A percentile compares a stretch with the other conserved stretches of the same genome.
Evolutionary conservation across 1,140 invertebrate species (phyloP).

Genomic region (Drosophila rhopaloa): DNA sequence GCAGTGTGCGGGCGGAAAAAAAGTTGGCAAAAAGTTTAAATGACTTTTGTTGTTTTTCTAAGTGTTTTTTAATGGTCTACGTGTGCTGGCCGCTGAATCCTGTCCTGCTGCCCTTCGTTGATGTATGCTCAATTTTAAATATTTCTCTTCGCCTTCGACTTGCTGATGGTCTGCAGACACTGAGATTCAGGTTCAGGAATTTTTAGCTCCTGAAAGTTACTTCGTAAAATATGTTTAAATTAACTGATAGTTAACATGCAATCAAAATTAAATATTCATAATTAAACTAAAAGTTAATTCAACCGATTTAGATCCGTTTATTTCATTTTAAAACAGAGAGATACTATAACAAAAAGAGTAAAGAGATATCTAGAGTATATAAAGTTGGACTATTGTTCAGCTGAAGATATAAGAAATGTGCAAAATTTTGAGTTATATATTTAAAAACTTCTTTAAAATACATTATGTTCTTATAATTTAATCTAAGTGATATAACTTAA

Average conservation of each 20-base stretch:
- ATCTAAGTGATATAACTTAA: too few species aligned
- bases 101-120: slow-evolving; percentile 39
- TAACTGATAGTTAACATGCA: background rate
- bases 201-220: background rate
- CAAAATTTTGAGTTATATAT: too few species aligned
- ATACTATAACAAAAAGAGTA: too few species aligned
- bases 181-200: slow-evolving; percentile 9
- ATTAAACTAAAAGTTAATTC: background rate
- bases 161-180: slow-evolving; percentile 4
- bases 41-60: slow-evolving; percentile 83
- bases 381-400: too few species aligned
- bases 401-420: too few species aligned
- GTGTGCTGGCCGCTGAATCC: slow-evolving; percentile 62
- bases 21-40: slow-evolving; percentile 81
- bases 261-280: background rate
- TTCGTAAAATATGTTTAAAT: background rate
- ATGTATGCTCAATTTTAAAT: slow-evolving; percentile 56
- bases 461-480: too few species aligned
- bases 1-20: slow-evolving; percentile 37
- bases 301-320: background rate
- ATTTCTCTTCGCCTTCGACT: slow-evolving; percentile 35
- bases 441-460: too few species aligned
- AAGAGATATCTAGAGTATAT: too few species aligned
- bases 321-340: too few species aligned
- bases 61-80: slow-evolving; percentile 83